These are phyloP conservation scores for Amphipyra tragopoginis DNA, from an alignment of 2,888 invertebrate species.

Conservation along the genomic window DNA sequence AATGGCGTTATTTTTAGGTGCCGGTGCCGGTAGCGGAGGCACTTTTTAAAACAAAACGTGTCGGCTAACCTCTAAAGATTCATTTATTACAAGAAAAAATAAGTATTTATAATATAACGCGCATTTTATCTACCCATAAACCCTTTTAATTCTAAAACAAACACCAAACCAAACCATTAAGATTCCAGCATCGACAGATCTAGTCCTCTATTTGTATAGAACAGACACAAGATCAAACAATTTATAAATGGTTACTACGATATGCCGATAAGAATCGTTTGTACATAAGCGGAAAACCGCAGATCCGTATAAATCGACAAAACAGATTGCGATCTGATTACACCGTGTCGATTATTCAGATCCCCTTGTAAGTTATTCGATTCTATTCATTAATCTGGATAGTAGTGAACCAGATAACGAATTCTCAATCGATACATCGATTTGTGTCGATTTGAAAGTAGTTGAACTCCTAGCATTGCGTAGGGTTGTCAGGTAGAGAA, in stretches of 20 bases:
- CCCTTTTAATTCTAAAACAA: constrained; percentile 21
- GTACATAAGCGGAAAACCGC: constrained; percentile 75
- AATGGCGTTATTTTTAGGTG: too few relatives aligned
- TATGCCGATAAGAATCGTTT: constrained; percentile 55
- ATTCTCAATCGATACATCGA: constrained; percentile 81
- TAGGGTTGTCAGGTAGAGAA: constrained; percentile 69
- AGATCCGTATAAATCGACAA: constrained; percentile 86
- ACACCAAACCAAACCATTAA: constrained; percentile 41
- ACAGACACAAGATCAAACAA: constrained; percentile 54
- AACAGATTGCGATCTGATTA: constrained; percentile 86
- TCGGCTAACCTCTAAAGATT: too few relatives aligned
- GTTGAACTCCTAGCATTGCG: constrained; percentile 67
- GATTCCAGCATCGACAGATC: constrained; percentile 39
- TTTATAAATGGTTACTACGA: constrained; percentile 55
- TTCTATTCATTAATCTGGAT: constrained; percentile 86
- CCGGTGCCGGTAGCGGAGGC: too few relatives aligned
- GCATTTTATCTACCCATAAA: constrained; percentile 8
- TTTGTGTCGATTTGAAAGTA: constrained; percentile 75
- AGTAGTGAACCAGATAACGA: constrained; percentile 80
- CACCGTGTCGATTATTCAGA: constrained; percentile 88
- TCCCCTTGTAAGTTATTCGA: constrained; percentile 85
- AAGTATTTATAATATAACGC: not conserved
- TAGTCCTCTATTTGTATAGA: constrained; percentile 51
- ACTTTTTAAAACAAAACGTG: too few relatives aligned
- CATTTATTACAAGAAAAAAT: too few relatives aligned